Conservation (phyloP, 2,888 invertebrate genomes). For the Lepidocyrtoides sp. region DNA sequence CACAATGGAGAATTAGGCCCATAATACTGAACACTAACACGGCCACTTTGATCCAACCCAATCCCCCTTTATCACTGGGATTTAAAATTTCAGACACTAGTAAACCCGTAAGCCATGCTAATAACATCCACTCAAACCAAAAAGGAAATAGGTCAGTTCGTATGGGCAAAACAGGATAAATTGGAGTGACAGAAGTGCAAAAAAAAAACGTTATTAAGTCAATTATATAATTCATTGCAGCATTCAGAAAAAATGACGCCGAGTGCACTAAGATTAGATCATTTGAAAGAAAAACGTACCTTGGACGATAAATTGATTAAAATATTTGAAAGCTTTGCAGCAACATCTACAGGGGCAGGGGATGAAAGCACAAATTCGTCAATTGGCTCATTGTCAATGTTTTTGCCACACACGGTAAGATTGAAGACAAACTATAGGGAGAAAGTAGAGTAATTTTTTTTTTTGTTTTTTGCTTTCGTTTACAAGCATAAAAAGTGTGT, state of each 20-base stretch:
- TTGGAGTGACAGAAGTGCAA: constrained; percentile 31
- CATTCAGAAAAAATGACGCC: too few species aligned
- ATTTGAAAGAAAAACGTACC: too few species aligned
- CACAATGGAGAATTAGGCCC: constrained; percentile 95
- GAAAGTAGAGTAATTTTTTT: neutral
- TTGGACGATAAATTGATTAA: constrained; percentile 95
- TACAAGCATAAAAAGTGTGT: neutral
- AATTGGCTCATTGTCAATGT: constrained; percentile 97
- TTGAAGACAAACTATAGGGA: constrained; percentile 96
- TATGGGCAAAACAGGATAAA: constrained; percentile 4
- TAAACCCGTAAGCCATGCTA: constrained; percentile 28
- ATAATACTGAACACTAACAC: constrained; percentile 96
- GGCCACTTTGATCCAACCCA: constrained; percentile 89
- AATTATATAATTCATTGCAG: neutral
- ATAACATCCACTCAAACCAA: constrained; percentile 38
- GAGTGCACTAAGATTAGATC: too few species aligned
- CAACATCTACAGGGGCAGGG: constrained; percentile 99
- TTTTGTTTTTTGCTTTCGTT: neutral
- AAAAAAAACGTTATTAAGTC: neutral
- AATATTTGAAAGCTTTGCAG: constrained; percentile 98
- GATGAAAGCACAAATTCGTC: constrained; percentile 99
- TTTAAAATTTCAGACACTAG: constrained; percentile 20
- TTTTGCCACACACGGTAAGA: constrained; percentile 98
- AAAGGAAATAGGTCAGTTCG: constrained; percentile 36
- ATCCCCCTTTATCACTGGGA: constrained; percentile 39